These are phyloP conservation scores for Azorinus chamasolen DNA, from an alignment of 2,888 invertebrate species.

Conservation along the genomic window DNA sequence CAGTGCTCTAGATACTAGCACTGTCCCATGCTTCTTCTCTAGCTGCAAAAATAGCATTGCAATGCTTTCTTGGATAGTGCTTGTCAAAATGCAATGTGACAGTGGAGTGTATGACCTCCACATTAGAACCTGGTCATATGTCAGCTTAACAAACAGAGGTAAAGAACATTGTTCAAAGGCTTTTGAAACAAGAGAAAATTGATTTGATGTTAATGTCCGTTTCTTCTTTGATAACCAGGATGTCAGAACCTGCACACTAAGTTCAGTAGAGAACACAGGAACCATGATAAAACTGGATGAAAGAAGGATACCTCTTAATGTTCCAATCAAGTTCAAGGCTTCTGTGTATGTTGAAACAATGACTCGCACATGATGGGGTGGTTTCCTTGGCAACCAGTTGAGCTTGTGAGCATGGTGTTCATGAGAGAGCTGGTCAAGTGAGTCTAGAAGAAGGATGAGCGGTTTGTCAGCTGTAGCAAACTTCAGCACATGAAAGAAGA, in stretches of 20 bases:
- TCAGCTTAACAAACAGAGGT: conserved; percentile 80
- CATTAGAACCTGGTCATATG: conserved; percentile 74
- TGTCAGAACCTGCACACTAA: conserved; percentile 74
- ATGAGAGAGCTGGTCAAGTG: conserved; percentile 78
- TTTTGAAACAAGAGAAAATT: conserved; percentile 71
- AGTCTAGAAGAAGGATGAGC: conserved; percentile 78
- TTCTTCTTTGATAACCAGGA: conserved; percentile 70
- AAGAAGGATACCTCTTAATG: conserved; percentile 63
- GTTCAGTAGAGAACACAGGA: conserved; percentile 70
- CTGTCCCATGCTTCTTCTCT: conserved; percentile 77
- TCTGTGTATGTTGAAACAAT: conserved; percentile 79
- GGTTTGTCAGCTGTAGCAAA: conserved; percentile 66
- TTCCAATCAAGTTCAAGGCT: conserved; percentile 72
- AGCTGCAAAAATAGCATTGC: conserved; percentile 77
- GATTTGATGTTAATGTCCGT: conserved; percentile 74
- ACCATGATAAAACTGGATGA: conserved; percentile 68
- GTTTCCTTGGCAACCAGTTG: conserved; percentile 78
- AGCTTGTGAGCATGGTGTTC: conserved; percentile 77
- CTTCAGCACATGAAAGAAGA: conserved; percentile 71
- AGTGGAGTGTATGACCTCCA: conserved; percentile 81
- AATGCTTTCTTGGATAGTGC: conserved; percentile 79
- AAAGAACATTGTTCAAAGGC: conserved; percentile 77
- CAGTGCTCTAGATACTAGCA: conserved; percentile 75
- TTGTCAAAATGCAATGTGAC: conserved; percentile 53
- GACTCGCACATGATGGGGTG: conserved; percentile 75